Base-by-base conservation (phyloP, 2,113 vertebrate species). In the Hymenochirus boettgeri region DNA sequence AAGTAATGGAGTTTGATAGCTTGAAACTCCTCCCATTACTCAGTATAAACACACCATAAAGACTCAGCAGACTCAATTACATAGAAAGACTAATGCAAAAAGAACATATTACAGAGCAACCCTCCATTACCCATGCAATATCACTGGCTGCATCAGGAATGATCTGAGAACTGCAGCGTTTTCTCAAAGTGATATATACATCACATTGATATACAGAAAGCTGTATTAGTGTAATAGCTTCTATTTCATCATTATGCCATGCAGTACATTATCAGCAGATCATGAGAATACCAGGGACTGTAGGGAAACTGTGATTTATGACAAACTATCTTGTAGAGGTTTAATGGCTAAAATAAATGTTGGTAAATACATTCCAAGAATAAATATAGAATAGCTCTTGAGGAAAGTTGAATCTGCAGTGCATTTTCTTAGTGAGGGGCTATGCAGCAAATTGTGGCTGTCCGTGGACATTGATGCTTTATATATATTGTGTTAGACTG, bases 41-140 rank as follows among this genome's bases (percentile, higher is more conserved):
- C 63, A 48, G 45, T 59, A 67, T 67, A 59, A 69, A 59, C 51
- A 45, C 64, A 31, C 57, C 46, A 59, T 53, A 69, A 69, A 59
- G 48, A 26, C 57, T 52, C 24, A 45, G 18, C 65, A 53, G 57
- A 57, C 47, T 45, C 56, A 53, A 60, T 69, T 58, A 67, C 33
- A 3, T 21, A 23, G 57, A 60, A 52, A 45, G 21, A 19, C 17
- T 53, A 31, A 45, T 18, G 33, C 46, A 48, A 69, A 23, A 52
- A 29, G 19, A 31, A 26, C 24, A 23, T 19, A 11, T 24, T 15
- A 57, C 57, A 57, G 37, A 35, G 29, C 26, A 35, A 59, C 17
- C 48, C 24, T 22, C 12, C 47, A 29, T 19, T 29, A 5, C 26
- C 57, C 17, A 42, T 42, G 39, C 39, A 42, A 42, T 42, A 42